A percentile compares a stretch with the other conserved stretches of the same genome.
Evolutionary conservation across 2,797 vertebrate genomes (phyloP).

Genomic region (Antennarius maculatus): DNA sequence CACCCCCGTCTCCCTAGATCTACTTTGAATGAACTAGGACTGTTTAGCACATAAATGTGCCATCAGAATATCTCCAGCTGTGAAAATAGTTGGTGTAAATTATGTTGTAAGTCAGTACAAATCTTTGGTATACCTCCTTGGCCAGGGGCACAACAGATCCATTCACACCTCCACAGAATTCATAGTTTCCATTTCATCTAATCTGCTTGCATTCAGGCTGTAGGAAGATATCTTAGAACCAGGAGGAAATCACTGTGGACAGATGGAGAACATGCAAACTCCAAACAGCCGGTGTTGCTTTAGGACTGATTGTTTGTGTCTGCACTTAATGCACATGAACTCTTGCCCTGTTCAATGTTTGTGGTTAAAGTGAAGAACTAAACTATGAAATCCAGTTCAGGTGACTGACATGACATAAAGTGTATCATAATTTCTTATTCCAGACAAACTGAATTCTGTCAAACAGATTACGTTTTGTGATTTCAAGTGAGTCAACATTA

Average conservation of each 20-base stretch:
- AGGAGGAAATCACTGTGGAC: constrained; percentile 3
- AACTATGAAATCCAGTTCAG: constrained; percentile 19
- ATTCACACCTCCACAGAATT: constrained; percentile 11
- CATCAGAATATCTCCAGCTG: constrained; percentile 2
- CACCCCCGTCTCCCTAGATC: constrained; percentile 24
- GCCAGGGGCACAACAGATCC: constrained; percentile 7
- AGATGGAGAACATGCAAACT: constrained; percentile 9
- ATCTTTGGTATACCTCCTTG: constrained; percentile 1
- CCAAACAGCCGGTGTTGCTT: constrained; percentile 5
- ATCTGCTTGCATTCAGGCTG: background rate
- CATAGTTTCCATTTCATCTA: constrained; percentile 1
- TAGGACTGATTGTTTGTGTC: constrained; percentile 23
- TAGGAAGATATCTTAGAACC: background rate
- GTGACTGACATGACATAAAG: background rate
- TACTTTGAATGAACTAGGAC: constrained; percentile 38
- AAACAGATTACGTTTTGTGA: background rate
- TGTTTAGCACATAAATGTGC: background rate
- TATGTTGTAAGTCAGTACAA: background rate
- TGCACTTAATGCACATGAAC: constrained; percentile 13
- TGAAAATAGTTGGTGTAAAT: constrained; percentile 10
- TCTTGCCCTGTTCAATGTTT: constrained; percentile 2
- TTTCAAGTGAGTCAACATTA: constrained; percentile 7
- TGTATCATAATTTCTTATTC: background rate
- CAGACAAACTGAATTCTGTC: background rate
- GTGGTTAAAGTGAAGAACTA: constrained; percentile 17